Evolutionary conservation across 37 sponge, comb jelly and placozoan species (phyloP).

Genomic region (Beroe ovata): DNA sequence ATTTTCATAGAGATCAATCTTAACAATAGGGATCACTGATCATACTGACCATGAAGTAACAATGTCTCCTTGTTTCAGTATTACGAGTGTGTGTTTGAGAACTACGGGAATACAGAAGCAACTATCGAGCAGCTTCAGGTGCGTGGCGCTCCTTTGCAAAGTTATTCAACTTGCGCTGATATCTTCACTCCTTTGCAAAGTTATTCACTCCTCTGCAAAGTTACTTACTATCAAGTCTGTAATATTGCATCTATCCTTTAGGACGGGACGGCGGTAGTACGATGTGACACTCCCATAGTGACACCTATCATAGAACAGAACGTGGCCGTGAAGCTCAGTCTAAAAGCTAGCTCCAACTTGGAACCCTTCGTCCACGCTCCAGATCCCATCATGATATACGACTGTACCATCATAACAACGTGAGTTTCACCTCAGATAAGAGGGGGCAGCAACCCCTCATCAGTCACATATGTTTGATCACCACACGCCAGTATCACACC

Average conservation of each 20-base stretch:
- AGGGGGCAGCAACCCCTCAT: too few species aligned
- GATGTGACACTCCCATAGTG: constrained; percentile 1
- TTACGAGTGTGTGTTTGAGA: constrained; percentile 67
- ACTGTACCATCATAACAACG: constrained; percentile 24
- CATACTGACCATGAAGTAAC: too few species aligned
- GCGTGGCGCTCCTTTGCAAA: neutral
- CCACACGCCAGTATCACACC: too few species aligned
- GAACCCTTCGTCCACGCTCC: neutral
- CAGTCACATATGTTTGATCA: too few species aligned
- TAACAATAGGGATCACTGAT: too few species aligned
- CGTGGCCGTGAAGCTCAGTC: constrained; percentile 56
- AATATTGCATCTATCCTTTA: neutral
- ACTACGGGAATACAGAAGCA: constrained; percentile 47
- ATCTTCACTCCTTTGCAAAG: neutral
- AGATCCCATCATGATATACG: constrained; percentile 18
- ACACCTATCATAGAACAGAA: neutral
- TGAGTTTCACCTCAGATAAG: too few species aligned
- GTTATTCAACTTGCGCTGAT: neutral
- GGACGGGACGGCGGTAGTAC: constrained; percentile 29
- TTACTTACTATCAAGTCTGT: neutral
- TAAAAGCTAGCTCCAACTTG: constrained; percentile 50
- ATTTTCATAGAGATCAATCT: too few species aligned
- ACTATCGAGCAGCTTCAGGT: constrained; percentile 45
- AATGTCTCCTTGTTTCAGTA: constrained; percentile 30
- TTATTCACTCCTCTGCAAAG: neutral